Conservation (phyloP, 2,888 invertebrate genomes). For the Itoplectis maculator region DNA sequence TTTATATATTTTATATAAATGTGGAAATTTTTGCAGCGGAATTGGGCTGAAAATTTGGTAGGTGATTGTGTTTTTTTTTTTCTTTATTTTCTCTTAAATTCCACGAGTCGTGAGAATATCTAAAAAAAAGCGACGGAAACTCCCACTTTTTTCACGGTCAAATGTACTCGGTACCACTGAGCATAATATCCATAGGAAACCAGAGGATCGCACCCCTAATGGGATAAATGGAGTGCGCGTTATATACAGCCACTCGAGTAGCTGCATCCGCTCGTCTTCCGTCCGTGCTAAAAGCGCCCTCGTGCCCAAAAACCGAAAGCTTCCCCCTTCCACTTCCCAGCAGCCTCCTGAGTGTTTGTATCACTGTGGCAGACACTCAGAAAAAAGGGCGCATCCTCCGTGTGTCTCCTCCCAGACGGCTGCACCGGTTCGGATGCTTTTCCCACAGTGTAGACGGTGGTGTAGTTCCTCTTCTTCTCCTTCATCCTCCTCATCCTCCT, state of each 20-base stretch:
- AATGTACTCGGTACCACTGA: background rate
- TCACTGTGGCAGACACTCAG: constrained; percentile 33
- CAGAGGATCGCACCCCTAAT: constrained; percentile 13
- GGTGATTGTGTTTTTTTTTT: background rate
- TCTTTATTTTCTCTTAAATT: too few species aligned
- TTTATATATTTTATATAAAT: too few species aligned
- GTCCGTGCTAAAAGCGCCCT: constrained; percentile 28
- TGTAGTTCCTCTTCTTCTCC: constrained; percentile 42
- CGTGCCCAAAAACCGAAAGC: constrained; percentile 26
- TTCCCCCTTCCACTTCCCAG: constrained; percentile 28
- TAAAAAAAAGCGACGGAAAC: background rate
- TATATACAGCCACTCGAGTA: constrained; percentile 44
- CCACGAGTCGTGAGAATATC: background rate
- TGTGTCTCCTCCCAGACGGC: constrained; percentile 36
- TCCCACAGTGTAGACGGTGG: constrained; percentile 57
- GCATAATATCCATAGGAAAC: constrained; percentile 1
- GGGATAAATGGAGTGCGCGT: constrained; percentile 37
- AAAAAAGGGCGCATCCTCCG: constrained; percentile 6
- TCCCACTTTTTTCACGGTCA: background rate
- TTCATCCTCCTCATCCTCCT: constrained; percentile 45
- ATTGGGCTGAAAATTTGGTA: too few species aligned
- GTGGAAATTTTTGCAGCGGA: too few species aligned
- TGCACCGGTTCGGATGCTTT: constrained; percentile 51
- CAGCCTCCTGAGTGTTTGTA: too few species aligned
- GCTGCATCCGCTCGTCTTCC: constrained; percentile 34